Conservation (phyloP, 2,113 vertebrate genomes). For the Neoarius graeffei region DNA sequence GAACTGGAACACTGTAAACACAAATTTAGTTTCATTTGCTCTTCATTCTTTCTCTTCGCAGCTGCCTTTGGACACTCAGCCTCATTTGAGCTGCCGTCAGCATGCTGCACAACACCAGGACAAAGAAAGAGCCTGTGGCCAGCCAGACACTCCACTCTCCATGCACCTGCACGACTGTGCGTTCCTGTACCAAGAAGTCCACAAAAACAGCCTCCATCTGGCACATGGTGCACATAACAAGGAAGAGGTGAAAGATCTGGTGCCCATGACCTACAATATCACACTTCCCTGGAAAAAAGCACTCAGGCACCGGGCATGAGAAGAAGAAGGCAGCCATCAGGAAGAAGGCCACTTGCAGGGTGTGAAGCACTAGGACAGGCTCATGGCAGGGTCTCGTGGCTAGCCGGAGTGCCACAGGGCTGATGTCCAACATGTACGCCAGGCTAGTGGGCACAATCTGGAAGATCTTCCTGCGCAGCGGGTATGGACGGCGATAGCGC, state of each 20-base stretch:
- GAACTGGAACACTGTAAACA: neutral
- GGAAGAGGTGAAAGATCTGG: constrained; percentile 89
- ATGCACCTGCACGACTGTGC: constrained; percentile 73
- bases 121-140: constrained; percentile 77
- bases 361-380: constrained; percentile 80
- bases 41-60: constrained; percentile 66
- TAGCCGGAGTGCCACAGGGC: constrained; percentile 83
- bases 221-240: constrained; percentile 84
- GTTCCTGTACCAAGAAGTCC: constrained; percentile 80
- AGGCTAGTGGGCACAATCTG: constrained; percentile 85
- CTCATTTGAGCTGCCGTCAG: constrained; percentile 75
- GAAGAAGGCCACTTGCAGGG: constrained; percentile 84
- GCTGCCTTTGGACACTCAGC: constrained; percentile 69
- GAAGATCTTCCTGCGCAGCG: constrained; percentile 83
- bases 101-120: constrained; percentile 75
- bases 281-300: constrained; percentile 85
- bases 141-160: constrained; percentile 73
- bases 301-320: constrained; percentile 87
- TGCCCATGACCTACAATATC: constrained; percentile 90
- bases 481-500: constrained; percentile 85
- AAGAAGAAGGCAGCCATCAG: constrained; percentile 87
- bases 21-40: constrained; percentile 60
- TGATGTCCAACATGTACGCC: constrained; percentile 86
- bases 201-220: constrained; percentile 87
- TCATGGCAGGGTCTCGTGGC: constrained; percentile 78